Evolutionary conservation across 2,113 vertebrate species (phyloP).

Genomic region (Microcebus griseorufus): DNA sequence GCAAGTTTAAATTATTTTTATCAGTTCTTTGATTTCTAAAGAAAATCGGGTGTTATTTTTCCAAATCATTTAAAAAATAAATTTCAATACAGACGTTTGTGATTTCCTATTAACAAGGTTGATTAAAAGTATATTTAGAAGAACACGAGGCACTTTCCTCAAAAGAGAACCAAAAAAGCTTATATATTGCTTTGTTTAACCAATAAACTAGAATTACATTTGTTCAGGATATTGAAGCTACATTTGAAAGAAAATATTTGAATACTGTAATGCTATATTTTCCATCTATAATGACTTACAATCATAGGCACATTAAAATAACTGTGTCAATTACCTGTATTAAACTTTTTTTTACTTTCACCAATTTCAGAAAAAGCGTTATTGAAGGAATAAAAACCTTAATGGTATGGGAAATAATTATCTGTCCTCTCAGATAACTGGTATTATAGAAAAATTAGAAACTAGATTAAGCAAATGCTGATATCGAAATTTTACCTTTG

Average conservation of each 20-base stretch:
- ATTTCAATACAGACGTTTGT: conserved; percentile 21
- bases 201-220: conserved; percentile 60
- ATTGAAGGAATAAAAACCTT: conserved; percentile 58
- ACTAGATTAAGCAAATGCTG: background rate
- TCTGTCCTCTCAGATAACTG: background rate
- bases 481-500: background rate
- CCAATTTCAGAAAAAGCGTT: conserved; percentile 53
- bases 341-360: background rate
- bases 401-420: background rate
- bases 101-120: background rate
- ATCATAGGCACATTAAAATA: conserved; percentile 70
- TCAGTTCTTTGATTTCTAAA: conserved; percentile 58
- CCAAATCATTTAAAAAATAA: conserved; percentile 4
- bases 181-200: background rate
- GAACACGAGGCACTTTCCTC: background rate
- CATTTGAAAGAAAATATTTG: conserved; percentile 76
- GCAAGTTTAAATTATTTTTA: conserved; percentile 48
- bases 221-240: conserved; percentile 62
- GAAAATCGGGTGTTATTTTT: conserved; percentile 51
- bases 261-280: conserved; percentile 76
- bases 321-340: conserved; percentile 44
- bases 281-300: conserved; percentile 66
- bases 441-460: background rate
- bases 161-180: background rate
- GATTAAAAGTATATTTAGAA: background rate